Conservation (phyloP, 2,888 invertebrate genomes). For the Zaprionus obscuricornis region DNA sequence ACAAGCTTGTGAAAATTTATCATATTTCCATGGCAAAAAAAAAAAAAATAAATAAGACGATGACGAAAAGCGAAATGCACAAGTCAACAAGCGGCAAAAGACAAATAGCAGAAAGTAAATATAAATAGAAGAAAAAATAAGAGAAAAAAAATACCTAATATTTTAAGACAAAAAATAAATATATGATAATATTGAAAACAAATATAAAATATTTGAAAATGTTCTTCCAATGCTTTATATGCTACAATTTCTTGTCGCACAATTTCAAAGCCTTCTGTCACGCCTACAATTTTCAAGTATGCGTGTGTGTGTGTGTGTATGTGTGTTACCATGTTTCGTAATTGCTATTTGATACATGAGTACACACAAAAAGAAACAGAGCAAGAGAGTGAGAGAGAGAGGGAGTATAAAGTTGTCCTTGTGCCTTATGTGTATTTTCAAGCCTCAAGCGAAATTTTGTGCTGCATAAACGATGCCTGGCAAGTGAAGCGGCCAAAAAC, state of each 20-base stretch:
- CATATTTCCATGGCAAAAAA: constrained; percentile 27
- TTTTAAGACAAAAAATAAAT: constrained; percentile 6
- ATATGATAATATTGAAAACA: constrained; percentile 18
- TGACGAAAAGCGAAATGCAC: no score
- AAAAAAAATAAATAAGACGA: no score
- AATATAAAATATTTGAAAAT: no score
- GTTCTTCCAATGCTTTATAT: no score
- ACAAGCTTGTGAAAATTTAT: constrained; percentile 34
- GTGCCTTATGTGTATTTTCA: constrained; percentile 1
- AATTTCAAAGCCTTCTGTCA: no score
- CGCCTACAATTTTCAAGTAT: no score
- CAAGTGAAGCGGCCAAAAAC: constrained; percentile 12
- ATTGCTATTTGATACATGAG: constrained; percentile 44
- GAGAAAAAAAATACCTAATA: no score
- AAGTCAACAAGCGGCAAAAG: constrained; percentile 25
- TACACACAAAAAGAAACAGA: constrained; percentile 20
- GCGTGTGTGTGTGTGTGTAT: no score
- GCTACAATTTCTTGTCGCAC: no score
- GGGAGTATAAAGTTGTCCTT: not conserved
- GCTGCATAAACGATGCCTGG: constrained; percentile 9
- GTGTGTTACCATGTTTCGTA: no score
- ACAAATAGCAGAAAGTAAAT: constrained; percentile 13
- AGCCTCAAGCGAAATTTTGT: constrained; percentile 34
- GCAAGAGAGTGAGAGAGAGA: no score
- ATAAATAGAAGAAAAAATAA: no score